Evolutionary conservation across 2,113 vertebrate genomes (phyloP).

Genomic region (Ranitomeya variabilis): DNA sequence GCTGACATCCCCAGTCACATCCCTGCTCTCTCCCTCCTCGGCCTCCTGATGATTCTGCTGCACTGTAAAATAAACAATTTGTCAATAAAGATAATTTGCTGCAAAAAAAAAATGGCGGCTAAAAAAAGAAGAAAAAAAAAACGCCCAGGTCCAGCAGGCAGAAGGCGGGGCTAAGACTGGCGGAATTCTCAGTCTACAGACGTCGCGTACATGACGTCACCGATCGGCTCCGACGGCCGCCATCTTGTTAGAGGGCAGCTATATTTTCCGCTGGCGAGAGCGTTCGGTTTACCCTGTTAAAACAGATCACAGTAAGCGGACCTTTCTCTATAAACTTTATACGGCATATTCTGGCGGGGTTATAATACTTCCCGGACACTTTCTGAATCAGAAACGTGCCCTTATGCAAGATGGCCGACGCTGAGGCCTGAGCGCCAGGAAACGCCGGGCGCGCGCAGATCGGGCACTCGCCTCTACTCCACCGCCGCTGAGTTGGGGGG

Average conservation of each 20-base stretch:
- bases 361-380: neutral
- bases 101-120: conserved; percentile 53
- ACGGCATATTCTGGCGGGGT: neutral
- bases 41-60: conserved; percentile 58
- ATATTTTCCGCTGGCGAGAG: neutral
- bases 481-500: conserved; percentile 39
- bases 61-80: conserved; percentile 75
- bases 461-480: neutral
- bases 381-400: neutral
- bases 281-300: neutral
- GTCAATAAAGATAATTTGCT: conserved; percentile 59
- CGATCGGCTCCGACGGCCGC: neutral
- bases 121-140: conserved; percentile 38
- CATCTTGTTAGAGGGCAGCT: conserved; percentile 25
- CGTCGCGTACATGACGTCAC: conserved; percentile 17
- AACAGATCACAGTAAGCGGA: neutral
- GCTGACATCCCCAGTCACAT: neutral
- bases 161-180: conserved; percentile 8
- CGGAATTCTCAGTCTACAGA: neutral
- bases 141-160: conserved; percentile 22
- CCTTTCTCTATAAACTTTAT: neutral
- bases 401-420: conserved; percentile 1
- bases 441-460: neutral
- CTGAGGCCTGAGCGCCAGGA: conserved; percentile 19
- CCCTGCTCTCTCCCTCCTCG: neutral